Base-by-base conservation (phyloP, 1,140 invertebrate species). In the Eurosta solidaginis region DNA sequence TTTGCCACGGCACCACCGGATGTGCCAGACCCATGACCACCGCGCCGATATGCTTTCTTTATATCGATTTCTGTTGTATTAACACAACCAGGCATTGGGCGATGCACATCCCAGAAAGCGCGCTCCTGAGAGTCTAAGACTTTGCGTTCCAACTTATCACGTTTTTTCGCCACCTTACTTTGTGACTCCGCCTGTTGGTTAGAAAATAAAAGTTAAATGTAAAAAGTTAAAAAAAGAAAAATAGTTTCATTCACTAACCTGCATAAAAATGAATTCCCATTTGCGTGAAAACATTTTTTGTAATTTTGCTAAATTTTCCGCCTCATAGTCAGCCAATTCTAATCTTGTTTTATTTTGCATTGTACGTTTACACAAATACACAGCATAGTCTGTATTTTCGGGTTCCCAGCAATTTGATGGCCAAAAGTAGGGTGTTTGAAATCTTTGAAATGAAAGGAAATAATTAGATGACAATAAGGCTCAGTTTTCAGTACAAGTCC, bases 251-350 rank as follows among this genome's bases (percentile, higher is more conserved):
- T 10, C 14, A 25, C n/a, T n/a, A 73, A 50, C n/a, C 14, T 99
- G 98, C 97, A 99, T 99, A 88, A 98, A 99, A 81, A 99, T 99
- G 87, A 99, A 99, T 89, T 99, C 98, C 98, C 98, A 99, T 89
- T 99, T 99, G 47, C 98, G 90, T 17, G 96, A 97, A 88, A 99
- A 99, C 96, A 99, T 98, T 91, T 99, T 99, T 89, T 99, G 98
- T 44, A 99, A 89, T 77, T 97, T 91, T 1, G 98, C 97, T 74
- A 99, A 89, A 86, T 98, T 99, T 88, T 99, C 98, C 1, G 98
- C 97, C 87, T 99, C 98, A 87, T 99, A 99, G 89, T 99, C 97
- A 0, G 98, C 97, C 81, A 99, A 89, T 88, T 99, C 98, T 73
- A 99, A 89, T 63, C 98, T 91, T 4, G 98, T 97, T 89, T 99